phyloP scores from a whole-genome alignment of 2,113 vertebrate genomes.

The Psammodynastes pulverulentus region DNA sequence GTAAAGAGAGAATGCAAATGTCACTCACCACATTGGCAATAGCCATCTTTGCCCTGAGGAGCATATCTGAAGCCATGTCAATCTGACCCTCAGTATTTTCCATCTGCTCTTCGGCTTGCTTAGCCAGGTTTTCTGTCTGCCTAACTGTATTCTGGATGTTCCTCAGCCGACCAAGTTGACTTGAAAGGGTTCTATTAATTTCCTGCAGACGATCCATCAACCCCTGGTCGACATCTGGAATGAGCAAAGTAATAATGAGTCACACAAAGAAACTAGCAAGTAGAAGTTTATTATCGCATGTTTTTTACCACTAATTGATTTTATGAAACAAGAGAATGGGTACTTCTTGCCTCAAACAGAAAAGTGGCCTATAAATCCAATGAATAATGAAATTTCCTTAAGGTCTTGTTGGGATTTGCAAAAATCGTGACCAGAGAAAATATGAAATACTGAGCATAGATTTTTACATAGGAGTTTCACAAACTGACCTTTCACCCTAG shows the following conservation, averaged over 20 bases:
- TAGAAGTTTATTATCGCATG: not conserved
- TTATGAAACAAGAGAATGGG: not conserved
- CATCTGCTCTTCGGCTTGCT: slow-evolving; percentile 78
- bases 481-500: not conserved
- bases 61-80: slow-evolving; percentile 79
- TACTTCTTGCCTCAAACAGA: not conserved
- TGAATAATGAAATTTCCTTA: not conserved
- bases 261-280: not conserved
- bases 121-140: slow-evolving; percentile 78
- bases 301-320: not conserved
- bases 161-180: slow-evolving; percentile 88
- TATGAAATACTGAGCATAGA: not conserved
- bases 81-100: slow-evolving; percentile 81
- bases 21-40: slow-evolving; percentile 85
- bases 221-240: slow-evolving; percentile 82
- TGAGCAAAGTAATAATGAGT: slow-evolving; percentile 3
- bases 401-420: not conserved
- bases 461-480: not conserved
- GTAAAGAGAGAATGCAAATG: not conserved
- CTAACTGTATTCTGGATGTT: slow-evolving; percentile 84
- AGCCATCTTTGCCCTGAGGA: slow-evolving; percentile 86
- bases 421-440: not conserved
- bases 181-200: slow-evolving; percentile 84
- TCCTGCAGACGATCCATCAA: slow-evolving; percentile 85
- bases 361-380: not conserved